Percentiles rank a stretch among this genome's conserved stretches.
These are phyloP conservation scores for Bucorvus abyssinicus DNA, from an alignment of 2,797 vertebrate genomes.

Conservation along the genomic window DNA sequence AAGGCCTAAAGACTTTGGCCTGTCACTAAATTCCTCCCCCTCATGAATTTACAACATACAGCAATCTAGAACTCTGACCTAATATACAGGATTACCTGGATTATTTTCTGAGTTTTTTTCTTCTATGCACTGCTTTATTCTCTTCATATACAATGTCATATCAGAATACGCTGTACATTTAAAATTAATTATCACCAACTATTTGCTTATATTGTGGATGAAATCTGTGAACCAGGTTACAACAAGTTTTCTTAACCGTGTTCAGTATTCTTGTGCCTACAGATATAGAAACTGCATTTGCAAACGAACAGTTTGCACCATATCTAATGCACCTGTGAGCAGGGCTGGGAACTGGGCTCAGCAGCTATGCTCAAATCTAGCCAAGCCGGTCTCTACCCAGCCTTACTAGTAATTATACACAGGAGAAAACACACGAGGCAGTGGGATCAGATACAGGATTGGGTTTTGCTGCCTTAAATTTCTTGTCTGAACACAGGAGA, in stretches of 20 bases:
- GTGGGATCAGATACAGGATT: background rate
- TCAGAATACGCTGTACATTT: background rate
- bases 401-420: background rate
- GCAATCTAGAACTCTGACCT: conserved; percentile 32
- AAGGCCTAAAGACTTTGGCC: conserved; percentile 42
- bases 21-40: conserved; percentile 55
- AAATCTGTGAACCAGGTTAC: background rate
- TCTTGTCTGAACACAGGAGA: background rate
- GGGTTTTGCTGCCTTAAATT: background rate
- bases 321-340: background rate
- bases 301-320: background rate
- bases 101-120: background rate
- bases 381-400: background rate
- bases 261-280: background rate
- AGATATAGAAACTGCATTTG: background rate
- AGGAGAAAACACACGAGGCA: background rate
- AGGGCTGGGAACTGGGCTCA: background rate
- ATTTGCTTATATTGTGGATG: background rate
- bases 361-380: background rate
- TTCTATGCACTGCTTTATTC: background rate
- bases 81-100: background rate
- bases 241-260: background rate
- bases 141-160: background rate
- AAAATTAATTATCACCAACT: background rate
- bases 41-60: conserved; percentile 50